Conservation (phyloP, 2,888 invertebrate genomes). For the Prenolepis imparis region DNA sequence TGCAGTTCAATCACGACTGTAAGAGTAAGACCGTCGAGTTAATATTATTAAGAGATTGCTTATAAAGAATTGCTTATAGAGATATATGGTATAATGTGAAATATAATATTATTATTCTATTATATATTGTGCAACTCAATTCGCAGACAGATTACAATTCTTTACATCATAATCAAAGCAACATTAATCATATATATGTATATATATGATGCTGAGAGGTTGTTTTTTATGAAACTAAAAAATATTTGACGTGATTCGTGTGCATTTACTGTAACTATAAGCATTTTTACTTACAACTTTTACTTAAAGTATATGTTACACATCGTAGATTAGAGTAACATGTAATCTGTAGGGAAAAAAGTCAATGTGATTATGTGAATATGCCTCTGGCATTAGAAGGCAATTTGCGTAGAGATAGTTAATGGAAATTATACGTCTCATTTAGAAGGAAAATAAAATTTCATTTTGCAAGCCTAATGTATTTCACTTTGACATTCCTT, state of each 20-base stretch:
- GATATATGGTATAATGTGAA: constrained; percentile 4
- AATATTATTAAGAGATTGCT: constrained; percentile 34
- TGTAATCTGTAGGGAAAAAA: constrained; percentile 82
- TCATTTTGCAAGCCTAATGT: constrained; percentile 62
- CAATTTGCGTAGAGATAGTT: constrained; percentile 74
- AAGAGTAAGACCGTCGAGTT: constrained; percentile 32
- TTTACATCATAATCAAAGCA: constrained; percentile 10
- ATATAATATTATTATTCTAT: constrained; percentile 30
- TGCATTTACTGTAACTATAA: constrained; percentile 82
- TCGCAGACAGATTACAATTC: constrained; percentile 32
- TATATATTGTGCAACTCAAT: constrained; percentile 14
- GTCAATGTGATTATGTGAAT: constrained; percentile 85
- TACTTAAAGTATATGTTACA: constrained; percentile 78
- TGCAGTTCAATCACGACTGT: constrained; percentile 78
- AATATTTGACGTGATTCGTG: constrained; percentile 77
- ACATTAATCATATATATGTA: constrained; percentile 26
- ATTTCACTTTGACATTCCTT: constrained; percentile 62
- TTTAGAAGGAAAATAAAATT: constrained; percentile 66
- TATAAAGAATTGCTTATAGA: constrained; percentile 37
- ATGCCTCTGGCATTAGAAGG: constrained; percentile 78
- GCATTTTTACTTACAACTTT: constrained; percentile 84
- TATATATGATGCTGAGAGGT: constrained; percentile 25
- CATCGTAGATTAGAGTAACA: constrained; percentile 76
- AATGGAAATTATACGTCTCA: constrained; percentile 68
- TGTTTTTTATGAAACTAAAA: constrained; percentile 47